Evolutionary conservation across 2,113 vertebrate species (phyloP).

Genomic region (Odocoileus hemionus): DNA sequence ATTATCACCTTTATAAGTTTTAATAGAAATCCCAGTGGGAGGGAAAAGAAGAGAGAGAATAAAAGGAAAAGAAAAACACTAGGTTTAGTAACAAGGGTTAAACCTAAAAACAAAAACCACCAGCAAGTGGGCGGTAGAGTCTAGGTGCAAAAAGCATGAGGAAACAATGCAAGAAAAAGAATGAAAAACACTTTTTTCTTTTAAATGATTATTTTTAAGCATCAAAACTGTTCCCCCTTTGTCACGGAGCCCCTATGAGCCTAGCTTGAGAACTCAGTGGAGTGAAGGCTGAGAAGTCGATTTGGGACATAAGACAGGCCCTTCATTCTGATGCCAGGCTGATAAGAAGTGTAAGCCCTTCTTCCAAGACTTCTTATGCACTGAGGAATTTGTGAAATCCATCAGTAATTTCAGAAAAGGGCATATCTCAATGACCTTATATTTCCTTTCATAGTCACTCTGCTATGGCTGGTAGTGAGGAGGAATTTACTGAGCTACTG

Average conservation of each 20-base stretch:
- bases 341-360: not conserved
- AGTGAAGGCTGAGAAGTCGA: not conserved
- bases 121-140: not conserved
- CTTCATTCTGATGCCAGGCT: not conserved
- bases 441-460: not conserved
- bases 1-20: not conserved
- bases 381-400: not conserved
- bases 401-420: not conserved
- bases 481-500: not conserved
- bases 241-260: not conserved
- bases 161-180: not conserved
- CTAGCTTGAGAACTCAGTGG: not conserved
- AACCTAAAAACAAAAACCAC: not conserved
- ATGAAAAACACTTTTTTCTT: not conserved
- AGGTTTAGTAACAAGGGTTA: not conserved
- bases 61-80: not conserved
- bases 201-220: not conserved
- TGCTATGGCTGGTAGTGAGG: not conserved
- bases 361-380: not conserved
- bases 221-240: not conserved
- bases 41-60: not conserved
- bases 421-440: not conserved
- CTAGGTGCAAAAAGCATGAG: not conserved
- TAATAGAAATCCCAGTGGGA: not conserved
- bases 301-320: not conserved